Percentiles rank a stretch among this genome's conserved stretches.
Conservation (phyloP, 2,797 vertebrate species). For the Lacerta agilis region DNA sequence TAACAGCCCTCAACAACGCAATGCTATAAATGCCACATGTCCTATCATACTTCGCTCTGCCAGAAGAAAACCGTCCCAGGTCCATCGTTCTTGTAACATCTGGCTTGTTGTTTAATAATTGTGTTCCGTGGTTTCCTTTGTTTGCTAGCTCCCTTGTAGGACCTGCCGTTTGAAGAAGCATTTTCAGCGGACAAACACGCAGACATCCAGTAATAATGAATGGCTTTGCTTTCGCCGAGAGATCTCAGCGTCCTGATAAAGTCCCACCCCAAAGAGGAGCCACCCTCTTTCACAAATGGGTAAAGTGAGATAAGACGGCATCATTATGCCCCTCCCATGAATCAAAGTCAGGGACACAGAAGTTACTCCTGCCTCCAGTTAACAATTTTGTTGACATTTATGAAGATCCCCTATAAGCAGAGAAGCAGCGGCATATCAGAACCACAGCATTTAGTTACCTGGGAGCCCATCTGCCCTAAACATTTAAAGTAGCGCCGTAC, state of each 20-base stretch:
- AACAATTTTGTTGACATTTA: neutral
- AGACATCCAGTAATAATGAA: neutral
- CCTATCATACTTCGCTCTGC: neutral
- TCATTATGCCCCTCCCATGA: too few species aligned
- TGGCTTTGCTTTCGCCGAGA: neutral
- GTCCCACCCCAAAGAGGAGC: neutral
- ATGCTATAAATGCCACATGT: neutral
- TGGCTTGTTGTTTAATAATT: neutral
- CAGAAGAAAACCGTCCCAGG: neutral
- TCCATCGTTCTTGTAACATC: neutral
- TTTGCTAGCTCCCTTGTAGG: neutral
- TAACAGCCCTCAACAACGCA: too few species aligned
- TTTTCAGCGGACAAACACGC: too few species aligned
- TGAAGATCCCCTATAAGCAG: neutral
- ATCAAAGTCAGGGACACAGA: neutral
- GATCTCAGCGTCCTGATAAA: neutral
- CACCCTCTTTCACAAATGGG: neutral
- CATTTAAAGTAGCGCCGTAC: too few species aligned
- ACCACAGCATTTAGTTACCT: neutral
- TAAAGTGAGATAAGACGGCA: neutral
- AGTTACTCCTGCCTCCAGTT: fast-evolving
- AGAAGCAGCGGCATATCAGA: neutral
- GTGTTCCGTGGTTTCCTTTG: neutral
- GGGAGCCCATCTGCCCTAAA: too few species aligned
- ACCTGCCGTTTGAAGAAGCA: neutral